Base-by-base conservation (phyloP, 1,140 invertebrate species). In the Homalodisca vitripennis region DNA sequence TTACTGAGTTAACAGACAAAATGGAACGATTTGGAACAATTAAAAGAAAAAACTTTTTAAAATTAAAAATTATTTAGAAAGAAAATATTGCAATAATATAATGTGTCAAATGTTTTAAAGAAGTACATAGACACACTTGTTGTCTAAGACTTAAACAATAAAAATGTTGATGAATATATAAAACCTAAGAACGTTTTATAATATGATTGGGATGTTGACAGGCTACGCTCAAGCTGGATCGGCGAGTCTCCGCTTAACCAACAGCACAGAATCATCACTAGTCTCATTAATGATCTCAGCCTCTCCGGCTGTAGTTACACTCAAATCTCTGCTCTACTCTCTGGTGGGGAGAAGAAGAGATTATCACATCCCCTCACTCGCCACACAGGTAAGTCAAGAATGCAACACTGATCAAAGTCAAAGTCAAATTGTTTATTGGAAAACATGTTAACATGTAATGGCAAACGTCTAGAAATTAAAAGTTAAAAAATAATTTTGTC, bases 331-430 rank as follows among this genome's bases (percentile, higher is more conserved):
- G 89, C 89, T 75, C 83, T 98, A 14, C 97, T 94, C 22, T 95
- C 95, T 6, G 97, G 97, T 0, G 95, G 98, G 81, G 85, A 92
- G 66, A 98, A 98, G 79, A 85, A 96, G 63, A 81, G 98, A 46
- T n/a, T n/a, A n/a, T n/a, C n/a, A n/a, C n/a, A n/a, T n/a, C n/a
- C n/a, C n/a, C n/a, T 95, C 95, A 1, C 96, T 98, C 73, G 95
- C 90, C 65, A 79, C 92, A 75, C 91, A 93, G 79, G 82, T 93
- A 73, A 89, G 6, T 41, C 6, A 41, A 6, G 6, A 41, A 41
- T 17, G n/a, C n/a, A n/a, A n/a, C n/a, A n/a, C n/a, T n/a, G n/a
- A n/a, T n/a, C n/a, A n/a, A n/a, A n/a, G n/a, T n/a, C n/a, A n/a
- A n/a, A n/a, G n/a, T n/a, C n/a, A n/a, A n/a, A n/a, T n/a, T n/a